Base-by-base conservation (phyloP, 2,888 invertebrate species). In the Cheilosia pagana region DNA sequence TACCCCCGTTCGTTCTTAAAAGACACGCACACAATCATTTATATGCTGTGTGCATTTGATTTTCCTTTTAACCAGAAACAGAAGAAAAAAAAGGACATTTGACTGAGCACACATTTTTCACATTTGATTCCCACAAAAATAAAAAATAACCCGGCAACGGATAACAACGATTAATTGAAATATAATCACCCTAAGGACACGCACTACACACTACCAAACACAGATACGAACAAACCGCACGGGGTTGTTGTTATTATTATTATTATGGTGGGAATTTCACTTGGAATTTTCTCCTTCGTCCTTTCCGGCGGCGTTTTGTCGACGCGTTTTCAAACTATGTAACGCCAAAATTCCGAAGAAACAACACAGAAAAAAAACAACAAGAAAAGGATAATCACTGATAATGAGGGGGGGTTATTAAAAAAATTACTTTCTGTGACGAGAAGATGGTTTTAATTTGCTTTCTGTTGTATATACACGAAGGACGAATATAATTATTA, bases 151-250 rank as follows among this genome's bases (percentile, higher is more conserved):
- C 60, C 67, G 60, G 65, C 62, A 74, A 79, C 28, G 59, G 67
- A 60, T 45, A 43, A 74, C 53, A 48, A 75, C 63, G 53, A 76
- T 81, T 81, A 76, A 81, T 81, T 81, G 76, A 76, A 76, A 52
- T 81, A 65, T 70, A 81, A 81, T 76, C 76, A 65, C 68, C 21
- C 70, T 10, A 52, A 71, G 25, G 39, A 53, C 52, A 71, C 52
- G 45, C 63, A 71, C 65, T 81, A 25, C n/a, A 62, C 35, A 48
- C 16, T 16, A 43, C 28, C 10, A 68, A 12, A 23, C 16, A 63
- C 23, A 63, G 25, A 63, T 19, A 39, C 8, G 21, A 71, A 68
- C 16, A 1, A 52, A 63, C 23, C 60, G 48, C 78, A 67, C 62
- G 48, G 48, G 16, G 25, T 70, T 57, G 45, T 53, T 67, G 31